Conservation (phyloP, 2,888 invertebrate species). For the Adelognathus sp. region DNA sequence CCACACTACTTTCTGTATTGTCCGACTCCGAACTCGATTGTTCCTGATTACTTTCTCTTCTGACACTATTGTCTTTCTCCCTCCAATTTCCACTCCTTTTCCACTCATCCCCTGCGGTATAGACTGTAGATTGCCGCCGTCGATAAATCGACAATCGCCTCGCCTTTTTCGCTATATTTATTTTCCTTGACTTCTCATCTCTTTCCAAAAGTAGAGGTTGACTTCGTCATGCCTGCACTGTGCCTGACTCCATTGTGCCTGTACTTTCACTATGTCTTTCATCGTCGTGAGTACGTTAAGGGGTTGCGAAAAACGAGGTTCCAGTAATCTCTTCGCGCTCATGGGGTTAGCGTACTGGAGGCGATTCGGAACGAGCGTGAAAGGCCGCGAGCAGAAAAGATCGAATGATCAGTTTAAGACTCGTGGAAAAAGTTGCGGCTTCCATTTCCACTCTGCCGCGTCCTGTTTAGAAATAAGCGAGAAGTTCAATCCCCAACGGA, state of each 20-base stretch:
- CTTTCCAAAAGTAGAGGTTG: constrained; percentile 18
- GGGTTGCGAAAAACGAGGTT: constrained; percentile 46
- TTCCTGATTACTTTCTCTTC: background rate
- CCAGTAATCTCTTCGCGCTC: constrained; percentile 65
- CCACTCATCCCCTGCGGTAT: constrained; percentile 24
- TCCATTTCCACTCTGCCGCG: background rate
- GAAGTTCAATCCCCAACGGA: constrained; percentile 50
- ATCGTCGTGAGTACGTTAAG: background rate
- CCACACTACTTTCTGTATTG: background rate
- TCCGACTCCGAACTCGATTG: background rate
- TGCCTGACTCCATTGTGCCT: background rate
- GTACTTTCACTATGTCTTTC: constrained; percentile 3
- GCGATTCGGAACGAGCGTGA: constrained; percentile 62
- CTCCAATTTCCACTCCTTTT: background rate
- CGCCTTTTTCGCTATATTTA: constrained; percentile 5
- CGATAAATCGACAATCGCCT: constrained; percentile 10
- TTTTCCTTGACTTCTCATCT: constrained; percentile 27
- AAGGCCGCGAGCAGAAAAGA: constrained; percentile 56
- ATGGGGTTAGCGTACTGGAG: constrained; percentile 6
- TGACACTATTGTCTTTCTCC: background rate
- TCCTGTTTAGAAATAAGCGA: constrained; percentile 21
- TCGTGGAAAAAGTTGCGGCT: constrained; percentile 11
- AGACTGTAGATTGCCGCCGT: background rate
- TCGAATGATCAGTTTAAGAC: constrained; percentile 44
- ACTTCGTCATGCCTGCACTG: background rate